phyloP scores from a whole-genome alignment of 2,113 vertebrate species.

The Xenopus borealis region DNA sequence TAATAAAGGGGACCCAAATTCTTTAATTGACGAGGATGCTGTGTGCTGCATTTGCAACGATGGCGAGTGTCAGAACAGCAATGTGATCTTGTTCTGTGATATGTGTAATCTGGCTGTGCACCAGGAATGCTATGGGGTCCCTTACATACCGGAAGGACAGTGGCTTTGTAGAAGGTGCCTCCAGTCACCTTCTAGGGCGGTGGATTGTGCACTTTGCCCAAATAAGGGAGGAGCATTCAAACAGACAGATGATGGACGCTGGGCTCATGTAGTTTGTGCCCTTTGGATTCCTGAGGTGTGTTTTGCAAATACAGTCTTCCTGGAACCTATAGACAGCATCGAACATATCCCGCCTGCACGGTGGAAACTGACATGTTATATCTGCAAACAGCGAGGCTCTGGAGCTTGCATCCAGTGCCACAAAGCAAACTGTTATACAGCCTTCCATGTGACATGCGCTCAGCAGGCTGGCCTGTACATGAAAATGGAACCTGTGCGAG shows the following conservation, averaged over 20 bases:
- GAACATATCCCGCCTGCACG: slow-evolving; percentile 95
- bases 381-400: slow-evolving; percentile 95
- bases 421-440: slow-evolving; percentile 98
- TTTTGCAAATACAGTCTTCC: slow-evolving; percentile 97
- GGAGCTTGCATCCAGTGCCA: slow-evolving; percentile 98
- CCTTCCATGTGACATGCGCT: slow-evolving; percentile 96
- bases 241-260: slow-evolving; percentile 95
- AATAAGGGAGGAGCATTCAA: slow-evolving; percentile 98
- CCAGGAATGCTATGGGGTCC: slow-evolving; percentile 97
- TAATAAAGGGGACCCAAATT: slow-evolving; percentile 94
- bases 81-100: slow-evolving; percentile 97
- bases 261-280: slow-evolving; percentile 96
- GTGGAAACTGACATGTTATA: slow-evolving; percentile 99
- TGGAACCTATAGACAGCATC: slow-evolving; percentile 97
- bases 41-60: slow-evolving; percentile 98
- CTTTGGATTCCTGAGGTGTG: slow-evolving; percentile 99
- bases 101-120: slow-evolving; percentile 99
- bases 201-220: slow-evolving; percentile 96
- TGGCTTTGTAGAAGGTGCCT: slow-evolving; percentile 97
- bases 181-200: slow-evolving; percentile 92
- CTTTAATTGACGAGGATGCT: slow-evolving; percentile 91
- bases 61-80: slow-evolving; percentile 98
- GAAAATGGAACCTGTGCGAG: slow-evolving; percentile 98
- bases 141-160: slow-evolving; percentile 97
- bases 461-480: slow-evolving; percentile 98